Evolutionary conservation across 2,888 invertebrate species (phyloP).

Genomic region (Lepidochrysops patricia): DNA sequence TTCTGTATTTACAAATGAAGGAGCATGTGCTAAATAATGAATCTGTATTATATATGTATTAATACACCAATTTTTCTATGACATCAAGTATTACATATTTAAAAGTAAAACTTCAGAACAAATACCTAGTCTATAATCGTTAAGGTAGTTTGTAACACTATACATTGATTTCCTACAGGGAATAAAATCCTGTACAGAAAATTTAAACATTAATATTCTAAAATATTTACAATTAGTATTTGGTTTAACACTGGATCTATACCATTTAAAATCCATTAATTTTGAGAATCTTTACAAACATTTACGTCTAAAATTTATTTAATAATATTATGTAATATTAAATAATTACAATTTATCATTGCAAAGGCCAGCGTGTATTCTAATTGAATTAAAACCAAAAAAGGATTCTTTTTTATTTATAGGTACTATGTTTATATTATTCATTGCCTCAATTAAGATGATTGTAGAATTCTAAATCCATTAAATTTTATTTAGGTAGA

Average conservation of each 20-base stretch:
- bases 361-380: too few relatives aligned
- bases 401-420: too few relatives aligned
- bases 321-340: too few relatives aligned
- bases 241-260: constrained; percentile 32
- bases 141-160: background rate
- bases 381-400: too few relatives aligned
- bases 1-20: background rate
- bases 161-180: background rate
- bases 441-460: too few relatives aligned
- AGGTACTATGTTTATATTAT: too few relatives aligned
- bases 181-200: background rate
- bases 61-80: background rate
- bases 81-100: background rate
- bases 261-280: background rate
- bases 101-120: background rate
- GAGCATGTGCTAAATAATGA: background rate
- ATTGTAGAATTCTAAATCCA: too few relatives aligned
- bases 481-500: too few relatives aligned
- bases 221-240: constrained; percentile 38
- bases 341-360: too few relatives aligned
- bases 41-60: background rate
- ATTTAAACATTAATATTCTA: constrained; percentile 9
- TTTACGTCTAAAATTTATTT: too few relatives aligned
- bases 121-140: too few relatives aligned
- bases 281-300: background rate